These are phyloP conservation scores for Siderastrea radians DNA, from an alignment of 92 coral and sea anemone genomes.

Conservation along the genomic window DNA sequence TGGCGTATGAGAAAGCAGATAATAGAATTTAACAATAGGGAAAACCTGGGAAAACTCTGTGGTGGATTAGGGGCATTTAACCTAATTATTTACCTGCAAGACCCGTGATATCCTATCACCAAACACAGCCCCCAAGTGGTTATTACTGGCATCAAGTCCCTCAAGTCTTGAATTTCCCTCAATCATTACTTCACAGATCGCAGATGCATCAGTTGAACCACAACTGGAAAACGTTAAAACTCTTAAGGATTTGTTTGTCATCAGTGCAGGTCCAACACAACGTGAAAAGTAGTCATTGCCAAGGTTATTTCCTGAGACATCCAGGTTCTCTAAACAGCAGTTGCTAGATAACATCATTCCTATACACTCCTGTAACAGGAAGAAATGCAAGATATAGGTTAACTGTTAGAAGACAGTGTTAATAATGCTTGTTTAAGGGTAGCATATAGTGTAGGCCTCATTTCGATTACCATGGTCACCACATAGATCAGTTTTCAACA, in stretches of 20 bases:
- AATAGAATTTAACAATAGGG: too few species aligned
- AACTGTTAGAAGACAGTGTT: too few species aligned
- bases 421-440: too few species aligned
- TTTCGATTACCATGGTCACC: too few species aligned
- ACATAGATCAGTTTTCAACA: too few species aligned
- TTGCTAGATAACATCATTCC: conserved; percentile 68
- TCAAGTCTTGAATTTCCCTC: conserved; percentile 38
- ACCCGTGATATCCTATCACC: conserved; percentile 45
- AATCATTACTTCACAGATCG: conserved; percentile 58
- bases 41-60: too few species aligned
- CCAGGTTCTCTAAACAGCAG: conserved; percentile 63
- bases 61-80: not conserved
- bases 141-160: conserved; percentile 72
- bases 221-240: conserved; percentile 73
- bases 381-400: not conserved
- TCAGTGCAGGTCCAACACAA: conserved; percentile 79
- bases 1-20: too few species aligned
- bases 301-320: conserved; percentile 77
- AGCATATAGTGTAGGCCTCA: too few species aligned
- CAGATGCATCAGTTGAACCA: conserved; percentile 73
- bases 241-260: conserved; percentile 52
- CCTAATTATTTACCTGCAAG: conserved; percentile 53
- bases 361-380: conserved; percentile 44
- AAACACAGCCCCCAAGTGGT: conserved; percentile 66
- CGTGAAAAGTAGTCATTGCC: conserved; percentile 86